Conservation (phyloP, 2,797 vertebrate genomes). For the Cyprinodon diabolis region DNA sequence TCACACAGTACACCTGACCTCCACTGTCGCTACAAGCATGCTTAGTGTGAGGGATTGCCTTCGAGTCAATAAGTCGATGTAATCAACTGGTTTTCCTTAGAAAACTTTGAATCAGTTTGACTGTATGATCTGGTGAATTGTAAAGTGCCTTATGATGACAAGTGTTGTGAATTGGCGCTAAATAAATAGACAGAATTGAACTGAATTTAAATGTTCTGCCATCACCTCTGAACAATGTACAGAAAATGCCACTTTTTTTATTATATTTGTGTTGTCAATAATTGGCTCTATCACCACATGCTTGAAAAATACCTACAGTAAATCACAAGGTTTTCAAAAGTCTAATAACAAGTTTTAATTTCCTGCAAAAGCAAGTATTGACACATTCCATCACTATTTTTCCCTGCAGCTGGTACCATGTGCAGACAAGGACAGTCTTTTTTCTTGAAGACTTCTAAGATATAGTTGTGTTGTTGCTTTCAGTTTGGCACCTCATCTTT, state of each 20-base stretch:
- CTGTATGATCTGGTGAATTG: no score
- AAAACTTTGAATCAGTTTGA: no score
- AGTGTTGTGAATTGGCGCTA: no score
- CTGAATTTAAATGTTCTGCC: no score
- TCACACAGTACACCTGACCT: no score
- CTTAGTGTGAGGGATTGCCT: no score
- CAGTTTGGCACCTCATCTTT: not conserved
- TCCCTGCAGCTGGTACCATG: not conserved
- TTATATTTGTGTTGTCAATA: not conserved
- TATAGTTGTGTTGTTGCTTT: not conserved
- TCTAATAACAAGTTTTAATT: not conserved
- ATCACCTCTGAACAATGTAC: no score
- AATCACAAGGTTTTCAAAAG: not conserved
- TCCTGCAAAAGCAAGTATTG: not conserved
- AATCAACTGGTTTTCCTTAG: no score
- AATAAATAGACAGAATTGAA: no score
- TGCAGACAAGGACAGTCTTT: not conserved
- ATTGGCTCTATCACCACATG: not conserved
- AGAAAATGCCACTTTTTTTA: not conserved
- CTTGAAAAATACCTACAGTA: not conserved
- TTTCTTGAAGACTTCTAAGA: not conserved
- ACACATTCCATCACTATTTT: not conserved
- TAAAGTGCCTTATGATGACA: no score
- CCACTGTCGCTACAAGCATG: no score
- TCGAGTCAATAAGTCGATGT: no score